Base-by-base conservation (phyloP, 23 tunicate genomes). In the Ciona savignyi region DNA sequence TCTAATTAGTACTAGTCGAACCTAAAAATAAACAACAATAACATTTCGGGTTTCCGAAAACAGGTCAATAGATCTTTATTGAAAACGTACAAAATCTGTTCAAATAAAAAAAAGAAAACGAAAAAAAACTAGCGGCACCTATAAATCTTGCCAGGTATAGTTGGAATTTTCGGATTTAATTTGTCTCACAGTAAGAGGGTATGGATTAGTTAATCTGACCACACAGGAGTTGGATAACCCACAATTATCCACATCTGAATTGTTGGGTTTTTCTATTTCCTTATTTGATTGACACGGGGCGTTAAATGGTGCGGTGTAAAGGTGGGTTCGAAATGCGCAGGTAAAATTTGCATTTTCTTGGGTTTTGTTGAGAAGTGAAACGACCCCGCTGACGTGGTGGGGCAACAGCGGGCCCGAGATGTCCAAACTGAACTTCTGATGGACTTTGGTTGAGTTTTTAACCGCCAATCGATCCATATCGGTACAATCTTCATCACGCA, bases 371-470 rank as follows among this genome's bases (percentile, higher is more conserved):
- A 89, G 74, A 15, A 89, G 61, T 1, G 77, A 29, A 23, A 63
- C 29, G 32, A 89, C 32, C 4, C 85, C 85, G 34, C 34, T 31
- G 2, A 83, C 1, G 29, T 74, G 81, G 70, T 89, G 89, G 24
- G 96, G 96, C 74, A 89, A 30, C 11, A 89, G 75, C 2, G 96
- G 96, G 0, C 96, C 96, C 29, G 89, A 32, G 4, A 89, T 74
- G 70, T 89, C 96, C 49, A 89, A 65, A 35, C 85, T 77, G 68
- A 60, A 89, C 33, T 79, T 74, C 23, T 79, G 51, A 28, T 72
- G 27, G 27, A 48, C 11, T 6, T 6, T 15, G 15, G 11, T 15
- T 6, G 11, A 6, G 15, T 9, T 42, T 42, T 42, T 42, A 6
- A 6, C 56, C 15, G 56, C 9, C 56, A 6, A 15, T 42, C 11